Conservation (phyloP, 1,140 invertebrate species). For the Drosophila carrolli region DNA sequence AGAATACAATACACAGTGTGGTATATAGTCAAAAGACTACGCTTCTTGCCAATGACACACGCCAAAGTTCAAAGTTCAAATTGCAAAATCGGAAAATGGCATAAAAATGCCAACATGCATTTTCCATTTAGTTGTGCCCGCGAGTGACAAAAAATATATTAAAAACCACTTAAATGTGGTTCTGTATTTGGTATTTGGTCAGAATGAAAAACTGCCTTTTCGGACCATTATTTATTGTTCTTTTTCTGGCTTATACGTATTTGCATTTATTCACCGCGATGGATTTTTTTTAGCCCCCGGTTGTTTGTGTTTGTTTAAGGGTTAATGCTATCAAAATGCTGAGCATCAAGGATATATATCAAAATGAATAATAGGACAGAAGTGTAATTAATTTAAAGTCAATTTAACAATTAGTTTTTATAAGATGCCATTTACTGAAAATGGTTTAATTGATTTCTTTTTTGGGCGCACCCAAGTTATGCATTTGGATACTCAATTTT, state of each 20-base stretch:
- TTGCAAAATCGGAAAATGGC: neutral
- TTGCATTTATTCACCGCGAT: constrained; percentile 1
- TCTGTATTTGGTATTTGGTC: neutral
- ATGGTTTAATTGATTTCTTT: too few species aligned
- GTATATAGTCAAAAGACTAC: too few species aligned
- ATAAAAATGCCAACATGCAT: neutral
- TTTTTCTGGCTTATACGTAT: neutral
- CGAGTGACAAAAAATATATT: constrained; percentile 15
- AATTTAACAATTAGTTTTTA: too few species aligned
- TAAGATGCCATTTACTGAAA: too few species aligned
- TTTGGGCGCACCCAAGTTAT: too few species aligned
- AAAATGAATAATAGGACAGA: too few species aligned
- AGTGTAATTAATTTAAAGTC: neutral
- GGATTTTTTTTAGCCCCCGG: neutral
- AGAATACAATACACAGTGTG: too few species aligned
- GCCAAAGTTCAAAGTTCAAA: constrained; percentile 11
- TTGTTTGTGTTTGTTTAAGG: neutral
- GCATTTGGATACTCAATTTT: too few species aligned
- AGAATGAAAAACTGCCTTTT: neutral
- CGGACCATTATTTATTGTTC: constrained; percentile 13
- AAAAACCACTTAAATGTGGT: constrained; percentile 2
- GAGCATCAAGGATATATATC: neutral
- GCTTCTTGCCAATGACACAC: constrained; percentile 3
- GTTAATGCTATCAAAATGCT: constrained; percentile 2
- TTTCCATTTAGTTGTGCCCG: constrained; percentile 14